Conservation (phyloP, 2,888 invertebrate genomes). For the Ochlodes sylvanus region DNA sequence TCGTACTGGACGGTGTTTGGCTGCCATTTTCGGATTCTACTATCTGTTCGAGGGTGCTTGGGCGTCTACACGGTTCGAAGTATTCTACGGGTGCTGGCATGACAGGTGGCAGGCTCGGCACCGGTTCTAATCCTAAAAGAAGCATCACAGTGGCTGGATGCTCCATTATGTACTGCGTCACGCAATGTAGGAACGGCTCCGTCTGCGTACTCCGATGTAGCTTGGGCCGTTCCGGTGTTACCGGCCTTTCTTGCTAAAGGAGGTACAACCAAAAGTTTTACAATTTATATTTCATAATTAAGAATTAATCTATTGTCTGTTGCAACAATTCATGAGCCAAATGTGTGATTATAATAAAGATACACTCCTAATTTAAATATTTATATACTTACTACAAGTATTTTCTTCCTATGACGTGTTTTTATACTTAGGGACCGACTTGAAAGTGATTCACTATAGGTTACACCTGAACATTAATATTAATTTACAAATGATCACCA, state of each 20-base stretch:
- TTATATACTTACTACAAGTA: no score
- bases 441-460: no score
- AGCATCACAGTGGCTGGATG: conserved; percentile 90
- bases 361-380: no score
- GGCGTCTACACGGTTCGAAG: conserved; percentile 71
- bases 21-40: conserved; percentile 76
- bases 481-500: no score
- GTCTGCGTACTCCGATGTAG: conserved; percentile 85
- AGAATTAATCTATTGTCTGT: not conserved
- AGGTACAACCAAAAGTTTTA: conserved; percentile 18
- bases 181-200: conserved; percentile 84
- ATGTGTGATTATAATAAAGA: no score
- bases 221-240: conserved; percentile 73
- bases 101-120: conserved; percentile 71
- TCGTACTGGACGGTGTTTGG: conserved; percentile 74
- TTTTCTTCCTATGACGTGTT: no score
- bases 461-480: no score
- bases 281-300: conserved; percentile 1
- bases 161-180: conserved; percentile 88
- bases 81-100: conserved; percentile 77
- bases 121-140: conserved; percentile 89
- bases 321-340: no score
- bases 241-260: conserved; percentile 70
- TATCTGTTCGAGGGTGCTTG: conserved; percentile 77
- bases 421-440: no score